phyloP scores from a whole-genome alignment of 1,140 invertebrate species.

The Bradynema listronoti region DNA sequence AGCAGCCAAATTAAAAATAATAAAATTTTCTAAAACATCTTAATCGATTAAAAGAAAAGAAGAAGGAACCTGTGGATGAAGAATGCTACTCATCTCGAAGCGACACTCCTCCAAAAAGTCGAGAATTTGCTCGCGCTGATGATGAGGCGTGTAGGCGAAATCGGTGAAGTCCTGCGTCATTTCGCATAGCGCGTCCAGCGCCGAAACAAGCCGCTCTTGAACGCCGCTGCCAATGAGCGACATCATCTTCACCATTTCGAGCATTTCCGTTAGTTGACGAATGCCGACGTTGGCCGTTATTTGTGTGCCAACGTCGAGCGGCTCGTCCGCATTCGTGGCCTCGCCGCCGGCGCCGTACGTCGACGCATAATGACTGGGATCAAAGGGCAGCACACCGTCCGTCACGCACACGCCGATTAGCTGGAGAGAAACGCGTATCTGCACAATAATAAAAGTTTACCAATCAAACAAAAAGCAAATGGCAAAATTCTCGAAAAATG shows the following conservation, averaged over 20 bases:
- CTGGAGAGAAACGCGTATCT: slow-evolving; percentile 92
- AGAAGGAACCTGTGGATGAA: slow-evolving; percentile 39
- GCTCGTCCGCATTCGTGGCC: slow-evolving; percentile 38
- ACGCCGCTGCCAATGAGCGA: slow-evolving; percentile 54
- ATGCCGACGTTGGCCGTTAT: slow-evolving; percentile 72
- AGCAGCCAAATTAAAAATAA: too few species aligned
- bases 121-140: slow-evolving; percentile 87
- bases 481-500: too few species aligned
- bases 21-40: too few species aligned
- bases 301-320: slow-evolving; percentile 59
- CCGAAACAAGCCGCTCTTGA: slow-evolving; percentile 67
- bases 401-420: slow-evolving; percentile 93
- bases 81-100: slow-evolving; percentile 57
- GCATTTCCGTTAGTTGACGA: slow-evolving; percentile 68
- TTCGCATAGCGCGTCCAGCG: slow-evolving; percentile 82
- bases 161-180: slow-evolving; percentile 97
- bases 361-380: slow-evolving; percentile 39
- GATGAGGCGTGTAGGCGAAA: slow-evolving; percentile 92
- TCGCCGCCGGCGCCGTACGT: slow-evolving; percentile 13
- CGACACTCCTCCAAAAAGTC: slow-evolving; percentile 61
- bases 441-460: too few species aligned
- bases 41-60: too few species aligned
- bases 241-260: slow-evolving; percentile 73
- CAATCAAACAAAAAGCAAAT: too few species aligned
- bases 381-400: slow-evolving; percentile 70